Conservation (phyloP, 1,140 invertebrate species). For the Streblospio benedicti region DNA sequence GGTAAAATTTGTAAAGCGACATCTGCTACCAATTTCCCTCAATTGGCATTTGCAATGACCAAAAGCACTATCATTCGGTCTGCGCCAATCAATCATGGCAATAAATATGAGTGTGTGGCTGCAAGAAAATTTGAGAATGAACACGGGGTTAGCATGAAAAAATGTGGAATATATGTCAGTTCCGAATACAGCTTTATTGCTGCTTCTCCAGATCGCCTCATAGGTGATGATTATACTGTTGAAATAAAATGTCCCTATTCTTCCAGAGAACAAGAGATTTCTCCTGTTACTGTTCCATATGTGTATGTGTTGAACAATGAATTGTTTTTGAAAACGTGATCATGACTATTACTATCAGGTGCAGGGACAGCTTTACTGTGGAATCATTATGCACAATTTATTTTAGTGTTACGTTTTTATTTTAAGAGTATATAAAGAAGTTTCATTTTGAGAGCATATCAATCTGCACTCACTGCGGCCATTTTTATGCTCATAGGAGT, state of each 20-base stretch:
- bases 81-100: slow-evolving; percentile 15
- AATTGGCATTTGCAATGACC: slow-evolving; percentile 12
- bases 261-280: not conserved
- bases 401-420: too few species aligned
- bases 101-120: slow-evolving; percentile 20
- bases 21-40: slow-evolving; percentile 15
- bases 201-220: slow-evolving; percentile 21
- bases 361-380: too few species aligned
- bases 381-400: too few species aligned
- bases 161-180: slow-evolving; percentile 16
- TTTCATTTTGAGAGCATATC: too few species aligned
- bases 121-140: slow-evolving; percentile 10
- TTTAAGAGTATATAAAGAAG: too few species aligned
- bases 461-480: too few species aligned
- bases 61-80: not conserved
- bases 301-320: slow-evolving; percentile 8
- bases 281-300: slow-evolving; percentile 12
- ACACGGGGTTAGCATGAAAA: slow-evolving; percentile 4
- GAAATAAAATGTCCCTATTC: slow-evolving; percentile 19
- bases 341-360: slow-evolving; percentile 19
- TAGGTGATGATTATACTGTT: slow-evolving; percentile 13
- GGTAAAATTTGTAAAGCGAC: slow-evolving; percentile 24
- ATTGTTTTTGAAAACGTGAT: slow-evolving; percentile 12
- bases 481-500: too few species aligned
- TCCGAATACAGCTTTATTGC: slow-evolving; percentile 16